A percentile compares a stretch with the other conserved stretches of the same genome.
These are phyloP conservation scores for Speoplatyrhinus poulsoni DNA, from an alignment of 2,113 vertebrate species.

Conservation along the genomic window DNA sequence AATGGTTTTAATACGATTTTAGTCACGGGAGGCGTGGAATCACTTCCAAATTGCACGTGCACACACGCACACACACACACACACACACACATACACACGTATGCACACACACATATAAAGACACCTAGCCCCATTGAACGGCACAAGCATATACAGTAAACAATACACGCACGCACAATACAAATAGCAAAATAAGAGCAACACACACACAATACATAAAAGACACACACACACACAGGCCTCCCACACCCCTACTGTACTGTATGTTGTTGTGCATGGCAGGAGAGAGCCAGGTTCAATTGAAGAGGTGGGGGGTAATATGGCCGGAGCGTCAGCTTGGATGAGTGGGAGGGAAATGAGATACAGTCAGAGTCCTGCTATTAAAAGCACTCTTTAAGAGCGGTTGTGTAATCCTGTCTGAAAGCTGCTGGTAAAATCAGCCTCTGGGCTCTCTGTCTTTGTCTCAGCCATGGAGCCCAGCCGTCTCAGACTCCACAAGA, in stretches of 20 bases:
- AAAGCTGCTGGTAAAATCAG: slow-evolving; percentile 60
- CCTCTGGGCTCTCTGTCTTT: slow-evolving; percentile 55
- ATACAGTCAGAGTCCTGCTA: slow-evolving; percentile 59
- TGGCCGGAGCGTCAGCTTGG: slow-evolving; percentile 36
- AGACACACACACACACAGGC: background rate
- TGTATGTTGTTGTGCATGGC: too few species aligned
- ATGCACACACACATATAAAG: slow-evolving; percentile 5
- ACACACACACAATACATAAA: too few species aligned
- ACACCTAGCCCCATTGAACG: background rate
- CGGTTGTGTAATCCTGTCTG: slow-evolving; percentile 68
- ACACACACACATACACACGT: slow-evolving; percentile 4
- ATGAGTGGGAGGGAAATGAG: slow-evolving; percentile 52
- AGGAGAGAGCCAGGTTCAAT: too few species aligned
- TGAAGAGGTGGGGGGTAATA: background rate
- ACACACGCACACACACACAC: background rate
- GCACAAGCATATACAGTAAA: background rate
- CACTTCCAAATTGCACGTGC: background rate
- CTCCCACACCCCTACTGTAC: too few species aligned
- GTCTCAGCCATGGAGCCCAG: slow-evolving; percentile 34
- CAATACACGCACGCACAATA: slow-evolving; percentile 6
- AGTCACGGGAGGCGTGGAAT: slow-evolving; percentile 10
- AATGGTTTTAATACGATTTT: slow-evolving; percentile 42
- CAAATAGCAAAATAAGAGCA: too few species aligned
- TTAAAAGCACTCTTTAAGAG: slow-evolving; percentile 68
- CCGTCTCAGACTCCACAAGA: slow-evolving; percentile 25